Evolutionary conservation across 2,113 vertebrate species (phyloP).

Genomic region (Miniopterus natalensis): DNA sequence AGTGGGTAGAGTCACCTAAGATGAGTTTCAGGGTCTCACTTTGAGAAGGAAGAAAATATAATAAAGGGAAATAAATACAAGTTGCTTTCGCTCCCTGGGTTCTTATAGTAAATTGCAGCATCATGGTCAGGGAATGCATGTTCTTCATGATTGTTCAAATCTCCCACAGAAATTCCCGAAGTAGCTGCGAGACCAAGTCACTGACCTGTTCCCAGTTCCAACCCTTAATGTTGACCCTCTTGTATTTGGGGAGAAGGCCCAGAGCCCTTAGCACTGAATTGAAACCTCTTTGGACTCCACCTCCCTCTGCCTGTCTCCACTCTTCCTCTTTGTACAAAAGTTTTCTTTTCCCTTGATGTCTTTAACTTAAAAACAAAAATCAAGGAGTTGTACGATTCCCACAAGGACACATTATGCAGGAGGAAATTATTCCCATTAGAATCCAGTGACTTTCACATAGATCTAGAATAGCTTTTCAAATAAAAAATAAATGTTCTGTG

Average conservation of each 20-base stretch:
- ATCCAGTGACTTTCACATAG: slow-evolving; percentile 77
- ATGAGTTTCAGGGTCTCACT: neutral
- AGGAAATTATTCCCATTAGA: slow-evolving; percentile 85
- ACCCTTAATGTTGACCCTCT: slow-evolving; percentile 45
- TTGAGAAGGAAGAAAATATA: neutral
- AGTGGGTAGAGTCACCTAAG: neutral
- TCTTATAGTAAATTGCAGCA: too few species aligned
- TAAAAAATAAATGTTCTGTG: slow-evolving; percentile 84
- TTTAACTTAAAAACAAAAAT: slow-evolving; percentile 84
- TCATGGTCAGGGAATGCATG: too few species aligned
- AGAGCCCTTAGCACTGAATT: neutral
- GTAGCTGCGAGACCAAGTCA: neutral
- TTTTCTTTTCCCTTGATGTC: slow-evolving; percentile 66
- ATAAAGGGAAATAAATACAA: neutral
- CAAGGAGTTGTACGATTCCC: slow-evolving; percentile 74
- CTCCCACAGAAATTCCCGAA: neutral
- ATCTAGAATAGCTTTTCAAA: slow-evolving; percentile 84
- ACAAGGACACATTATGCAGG: slow-evolving; percentile 77
- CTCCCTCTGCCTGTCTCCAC: slow-evolving; percentile 29
- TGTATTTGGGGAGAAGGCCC: slow-evolving; percentile 7
- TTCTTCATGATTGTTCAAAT: neutral
- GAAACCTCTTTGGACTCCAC: neutral
- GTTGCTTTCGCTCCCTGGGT: neutral
- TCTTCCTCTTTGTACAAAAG: neutral
- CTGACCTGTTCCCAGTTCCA: slow-evolving; percentile 22